Percentiles rank a stretch among this genome's conserved stretches.
These are phyloP conservation scores for Trematocara zebra DNA, from an alignment of 2,113 vertebrate species.

Conservation along the genomic window DNA sequence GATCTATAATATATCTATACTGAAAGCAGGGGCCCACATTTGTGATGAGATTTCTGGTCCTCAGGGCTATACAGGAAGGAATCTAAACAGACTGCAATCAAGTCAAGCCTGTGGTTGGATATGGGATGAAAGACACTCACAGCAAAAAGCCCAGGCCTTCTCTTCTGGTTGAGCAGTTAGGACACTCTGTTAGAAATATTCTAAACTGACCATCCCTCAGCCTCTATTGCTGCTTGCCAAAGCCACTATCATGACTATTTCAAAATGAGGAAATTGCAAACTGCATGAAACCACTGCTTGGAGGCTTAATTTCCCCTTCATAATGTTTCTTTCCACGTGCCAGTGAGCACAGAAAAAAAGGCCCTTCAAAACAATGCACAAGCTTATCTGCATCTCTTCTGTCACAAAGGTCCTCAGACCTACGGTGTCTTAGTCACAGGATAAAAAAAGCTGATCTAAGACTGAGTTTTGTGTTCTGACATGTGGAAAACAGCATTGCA, in stretches of 20 bases:
- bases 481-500: background rate
- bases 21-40: background rate
- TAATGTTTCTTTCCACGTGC: background rate
- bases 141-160: background rate
- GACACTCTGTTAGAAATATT: background rate
- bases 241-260: background rate
- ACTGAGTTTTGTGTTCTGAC: background rate
- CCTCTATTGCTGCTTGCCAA: background rate
- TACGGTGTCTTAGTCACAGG: background rate
- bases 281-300: background rate
- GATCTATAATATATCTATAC: background rate
- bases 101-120: background rate
- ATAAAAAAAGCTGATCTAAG: background rate
- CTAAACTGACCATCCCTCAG: background rate
- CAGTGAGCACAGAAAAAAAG: background rate
- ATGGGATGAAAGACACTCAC: background rate
- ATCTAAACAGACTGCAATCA: background rate
- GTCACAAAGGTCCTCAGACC: conserved; percentile 1
- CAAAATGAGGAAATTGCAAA: conserved; percentile 44
- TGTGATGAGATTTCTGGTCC: background rate
- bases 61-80: conserved; percentile 12
- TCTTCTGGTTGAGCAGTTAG: background rate
- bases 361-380: background rate
- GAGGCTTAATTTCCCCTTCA: conserved; percentile 47
- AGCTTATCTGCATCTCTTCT: background rate